Evolutionary conservation across 2,113 vertebrate genomes (phyloP).

Genomic region (Saguinus midas): DNA sequence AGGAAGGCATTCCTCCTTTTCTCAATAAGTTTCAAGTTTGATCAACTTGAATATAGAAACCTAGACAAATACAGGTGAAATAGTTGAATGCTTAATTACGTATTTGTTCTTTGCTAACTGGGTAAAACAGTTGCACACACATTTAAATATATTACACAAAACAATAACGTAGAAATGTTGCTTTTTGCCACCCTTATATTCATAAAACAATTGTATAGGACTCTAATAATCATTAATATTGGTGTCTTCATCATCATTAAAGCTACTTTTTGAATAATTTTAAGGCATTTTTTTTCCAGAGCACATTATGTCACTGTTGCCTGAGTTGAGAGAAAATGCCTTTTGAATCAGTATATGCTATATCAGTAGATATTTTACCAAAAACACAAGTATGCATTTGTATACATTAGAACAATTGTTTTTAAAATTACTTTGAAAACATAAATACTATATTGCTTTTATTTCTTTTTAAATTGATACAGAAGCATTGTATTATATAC

Average conservation of each 20-base stretch:
- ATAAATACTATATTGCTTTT: slow-evolving; percentile 4
- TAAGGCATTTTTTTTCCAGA: neutral
- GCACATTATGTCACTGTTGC: neutral
- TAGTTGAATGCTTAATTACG: neutral
- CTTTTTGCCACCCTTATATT: neutral
- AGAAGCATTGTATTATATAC: neutral
- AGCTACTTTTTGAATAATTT: slow-evolving; percentile 3
- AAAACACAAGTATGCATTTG: neutral
- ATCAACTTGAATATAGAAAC: slow-evolving; percentile 9
- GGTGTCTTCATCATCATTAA: neutral
- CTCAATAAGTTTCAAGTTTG: neutral
- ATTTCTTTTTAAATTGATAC: neutral
- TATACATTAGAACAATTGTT: neutral
- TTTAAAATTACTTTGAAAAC: neutral
- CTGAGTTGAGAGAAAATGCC: neutral
- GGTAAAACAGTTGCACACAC: neutral
- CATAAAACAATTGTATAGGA: neutral
- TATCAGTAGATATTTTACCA: neutral
- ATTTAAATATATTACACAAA: neutral
- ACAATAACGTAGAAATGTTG: neutral
- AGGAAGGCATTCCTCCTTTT: neutral
- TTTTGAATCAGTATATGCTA: neutral
- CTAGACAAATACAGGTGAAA: neutral
- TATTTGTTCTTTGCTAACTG: slow-evolving; percentile 16
- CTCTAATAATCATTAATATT: neutral